Conservation (phyloP, 1,140 invertebrate genomes). For the Heterodera schachtii region DNA sequence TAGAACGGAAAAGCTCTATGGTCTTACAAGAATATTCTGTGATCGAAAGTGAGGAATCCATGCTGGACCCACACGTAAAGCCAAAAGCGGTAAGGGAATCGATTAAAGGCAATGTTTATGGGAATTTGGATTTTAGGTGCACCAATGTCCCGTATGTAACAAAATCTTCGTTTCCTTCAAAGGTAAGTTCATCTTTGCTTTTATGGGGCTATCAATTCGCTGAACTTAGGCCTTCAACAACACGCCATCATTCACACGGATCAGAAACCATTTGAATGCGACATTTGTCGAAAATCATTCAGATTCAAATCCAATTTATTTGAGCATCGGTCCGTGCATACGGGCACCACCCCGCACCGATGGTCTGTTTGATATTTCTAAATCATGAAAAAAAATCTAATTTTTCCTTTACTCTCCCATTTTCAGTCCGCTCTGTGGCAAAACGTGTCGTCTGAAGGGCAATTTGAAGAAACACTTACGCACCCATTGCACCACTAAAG, state of each 20-base stretch:
- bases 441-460: constrained; percentile 60
- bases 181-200: constrained; percentile 45
- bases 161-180: constrained; percentile 66
- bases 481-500: constrained; percentile 61
- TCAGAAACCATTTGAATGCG: constrained; percentile 68
- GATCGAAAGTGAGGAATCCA: constrained; percentile 32
- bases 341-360: constrained; percentile 55
- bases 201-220: neutral
- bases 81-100: constrained; percentile 19
- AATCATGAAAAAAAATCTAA: neutral
- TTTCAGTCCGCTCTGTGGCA: constrained; percentile 58
- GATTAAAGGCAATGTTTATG: neutral
- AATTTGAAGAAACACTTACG: constrained; percentile 60
- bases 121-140: constrained; percentile 50
- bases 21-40: constrained; percentile 26
- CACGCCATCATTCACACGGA: constrained; percentile 71
- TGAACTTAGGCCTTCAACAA: constrained; percentile 58
- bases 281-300: constrained; percentile 64
- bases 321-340: constrained; percentile 64
- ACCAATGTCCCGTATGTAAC: constrained; percentile 63
- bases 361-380: too few species aligned
- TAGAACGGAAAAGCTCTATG: constrained; percentile 18
- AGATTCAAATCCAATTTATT: constrained; percentile 66
- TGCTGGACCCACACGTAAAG: constrained; percentile 27
- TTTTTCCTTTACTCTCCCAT: neutral